phyloP scores from a whole-genome alignment of 2,797 vertebrate species.

The Pogonophryne albipinna region DNA sequence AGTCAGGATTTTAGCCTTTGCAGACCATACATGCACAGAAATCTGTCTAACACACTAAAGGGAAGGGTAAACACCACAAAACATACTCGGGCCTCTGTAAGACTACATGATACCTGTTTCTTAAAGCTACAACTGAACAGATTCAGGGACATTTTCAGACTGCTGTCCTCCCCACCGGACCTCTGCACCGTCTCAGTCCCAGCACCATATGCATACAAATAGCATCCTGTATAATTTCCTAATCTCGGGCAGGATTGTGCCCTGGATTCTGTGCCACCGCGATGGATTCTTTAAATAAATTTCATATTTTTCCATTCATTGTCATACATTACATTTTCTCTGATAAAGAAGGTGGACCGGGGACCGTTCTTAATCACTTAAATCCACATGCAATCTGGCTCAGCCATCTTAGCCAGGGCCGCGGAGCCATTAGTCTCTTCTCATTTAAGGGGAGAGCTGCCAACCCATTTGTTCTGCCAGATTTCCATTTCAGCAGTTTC shows the following conservation, averaged over 20 bases:
- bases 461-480: constrained; percentile 78
- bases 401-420: constrained; percentile 74
- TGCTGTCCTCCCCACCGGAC: background rate
- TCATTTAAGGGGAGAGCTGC: constrained; percentile 70
- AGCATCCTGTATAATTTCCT: constrained; percentile 26
- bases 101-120: background rate
- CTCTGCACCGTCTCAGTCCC: constrained; percentile 2
- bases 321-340: constrained; percentile 70
- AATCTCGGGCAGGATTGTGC: constrained; percentile 16
- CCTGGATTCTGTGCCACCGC: constrained; percentile 26
- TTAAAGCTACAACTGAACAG: background rate
- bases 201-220: constrained; percentile 22
- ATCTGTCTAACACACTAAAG: too few relatives aligned
- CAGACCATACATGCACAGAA: too few relatives aligned
- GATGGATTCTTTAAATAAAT: constrained; percentile 53
- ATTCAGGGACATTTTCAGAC: background rate
- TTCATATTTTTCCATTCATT: constrained; percentile 73
- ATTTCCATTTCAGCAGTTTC: constrained; percentile 76
- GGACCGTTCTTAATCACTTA: constrained; percentile 74
- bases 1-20: too few relatives aligned
- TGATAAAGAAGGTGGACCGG: constrained; percentile 54
- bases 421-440: constrained; percentile 74
- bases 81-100: background rate
- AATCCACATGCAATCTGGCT: constrained; percentile 77
- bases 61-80: background rate